A percentile compares a stretch with the other conserved stretches of the same genome.
phyloP scores from a whole-genome alignment of 2,888 invertebrate genomes.

The Perizoma affinitatum region DNA sequence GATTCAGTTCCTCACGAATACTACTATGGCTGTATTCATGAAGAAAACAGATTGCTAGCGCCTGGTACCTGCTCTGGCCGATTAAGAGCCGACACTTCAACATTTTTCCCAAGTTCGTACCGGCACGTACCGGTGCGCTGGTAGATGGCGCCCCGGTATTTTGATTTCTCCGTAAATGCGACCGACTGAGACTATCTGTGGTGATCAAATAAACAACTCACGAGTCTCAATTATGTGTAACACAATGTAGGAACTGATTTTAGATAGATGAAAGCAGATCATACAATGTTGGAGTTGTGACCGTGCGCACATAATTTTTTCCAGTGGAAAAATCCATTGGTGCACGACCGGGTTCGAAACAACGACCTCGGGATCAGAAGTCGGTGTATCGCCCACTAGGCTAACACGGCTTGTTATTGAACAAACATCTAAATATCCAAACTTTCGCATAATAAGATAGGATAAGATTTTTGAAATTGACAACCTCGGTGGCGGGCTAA shows the following conservation, averaged over 20 bases:
- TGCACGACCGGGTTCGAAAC: too few relatives aligned
- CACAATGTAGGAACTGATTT: slow-evolving; percentile 32
- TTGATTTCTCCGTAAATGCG: slow-evolving; percentile 4
- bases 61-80: not conserved
- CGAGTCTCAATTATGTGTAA: slow-evolving; percentile 44
- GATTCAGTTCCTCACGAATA: slow-evolving; percentile 68
- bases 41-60: not conserved
- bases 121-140: too few relatives aligned
- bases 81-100: too few relatives aligned
- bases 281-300: slow-evolving; percentile 19
- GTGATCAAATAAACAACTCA: slow-evolving; percentile 66
- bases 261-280: slow-evolving; percentile 22
- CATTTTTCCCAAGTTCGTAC: not conserved
- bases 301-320: too few relatives aligned
- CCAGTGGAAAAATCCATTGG: too few relatives aligned
- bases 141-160: not conserved
- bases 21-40: slow-evolving; percentile 50
- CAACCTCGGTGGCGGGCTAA: too few relatives aligned
- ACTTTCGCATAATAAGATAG: too few relatives aligned
- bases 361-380: too few relatives aligned
- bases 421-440: too few relatives aligned
- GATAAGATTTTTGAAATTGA: too few relatives aligned
- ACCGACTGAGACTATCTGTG: slow-evolving; percentile 39
- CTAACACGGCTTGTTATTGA: too few relatives aligned
- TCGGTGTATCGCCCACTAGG: too few relatives aligned